These are phyloP conservation scores for Elaeidobius kamerunicus DNA, from an alignment of 2,888 invertebrate species.

Conservation along the genomic window DNA sequence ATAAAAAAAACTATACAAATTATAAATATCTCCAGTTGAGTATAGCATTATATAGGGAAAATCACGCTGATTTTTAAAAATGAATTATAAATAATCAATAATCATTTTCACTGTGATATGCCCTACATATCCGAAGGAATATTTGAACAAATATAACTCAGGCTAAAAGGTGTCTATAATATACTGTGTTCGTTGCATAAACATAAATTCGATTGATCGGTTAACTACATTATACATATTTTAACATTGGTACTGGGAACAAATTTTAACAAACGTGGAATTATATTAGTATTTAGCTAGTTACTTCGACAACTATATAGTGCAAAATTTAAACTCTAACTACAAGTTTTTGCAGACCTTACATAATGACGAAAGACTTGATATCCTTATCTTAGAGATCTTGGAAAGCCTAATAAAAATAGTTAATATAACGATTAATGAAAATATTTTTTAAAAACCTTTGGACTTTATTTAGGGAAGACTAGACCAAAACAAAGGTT, in stretches of 20 bases:
- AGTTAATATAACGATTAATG: constrained; percentile 3
- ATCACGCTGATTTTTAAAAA: too few species aligned
- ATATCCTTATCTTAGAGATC: constrained; percentile 48
- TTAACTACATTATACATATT: background rate
- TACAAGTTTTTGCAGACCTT: constrained; percentile 24
- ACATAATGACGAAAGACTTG: constrained; percentile 46
- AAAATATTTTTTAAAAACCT: constrained; percentile 5
- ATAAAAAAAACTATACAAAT: too few species aligned
- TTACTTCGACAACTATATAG: constrained; percentile 17
- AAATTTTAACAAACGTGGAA: constrained; percentile 22
- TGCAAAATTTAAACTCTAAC: constrained; percentile 29
- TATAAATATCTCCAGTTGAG: too few species aligned
- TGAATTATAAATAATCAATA: too few species aligned
- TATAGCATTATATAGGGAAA: too few species aligned
- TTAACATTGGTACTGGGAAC: constrained; percentile 4
- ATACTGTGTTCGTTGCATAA: constrained; percentile 22
- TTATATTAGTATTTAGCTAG: constrained; percentile 19
- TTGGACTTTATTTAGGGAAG: constrained; percentile 11
- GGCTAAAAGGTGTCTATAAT: too few species aligned
- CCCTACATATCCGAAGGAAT: too few species aligned
- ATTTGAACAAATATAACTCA: too few species aligned
- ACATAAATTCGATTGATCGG: constrained; percentile 23
- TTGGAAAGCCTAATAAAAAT: constrained; percentile 41
- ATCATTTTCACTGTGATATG: too few species aligned
- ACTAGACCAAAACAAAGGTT: constrained; percentile 8